Evolutionary conservation across 2,797 vertebrate species (phyloP).

Genomic region (Anguilla pacifica): DNA sequence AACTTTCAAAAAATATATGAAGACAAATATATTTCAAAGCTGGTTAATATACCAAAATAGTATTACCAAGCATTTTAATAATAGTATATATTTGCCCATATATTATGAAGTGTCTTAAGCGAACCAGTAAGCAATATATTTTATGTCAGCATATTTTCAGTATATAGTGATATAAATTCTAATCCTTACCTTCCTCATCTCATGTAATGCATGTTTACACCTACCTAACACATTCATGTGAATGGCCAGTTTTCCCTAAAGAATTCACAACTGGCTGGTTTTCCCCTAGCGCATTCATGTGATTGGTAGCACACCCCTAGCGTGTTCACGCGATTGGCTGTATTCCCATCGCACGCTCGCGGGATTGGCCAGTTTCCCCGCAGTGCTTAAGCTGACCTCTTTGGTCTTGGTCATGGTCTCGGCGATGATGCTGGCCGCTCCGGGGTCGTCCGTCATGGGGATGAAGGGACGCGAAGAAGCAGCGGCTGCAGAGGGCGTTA

Average conservation of each 20-base stretch:
- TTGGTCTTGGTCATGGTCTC: conserved; percentile 99
- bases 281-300: not conserved
- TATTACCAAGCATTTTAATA: no score
- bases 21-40: no score
- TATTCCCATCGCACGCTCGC: not conserved
- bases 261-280: not conserved
- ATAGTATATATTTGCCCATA: no score
- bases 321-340: not conserved
- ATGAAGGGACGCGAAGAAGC: conserved; percentile 95
- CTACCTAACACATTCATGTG: not conserved
- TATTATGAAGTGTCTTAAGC: no score
- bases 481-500: conserved; percentile 88
- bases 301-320: not conserved
- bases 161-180: not conserved
- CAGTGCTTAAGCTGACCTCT: conserved; percentile 73
- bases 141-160: not conserved
- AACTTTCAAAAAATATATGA: no score
- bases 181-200: not conserved
- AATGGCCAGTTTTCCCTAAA: not conserved
- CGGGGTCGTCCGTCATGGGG: conserved; percentile 96
- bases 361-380: not conserved
- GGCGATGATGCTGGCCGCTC: conserved; percentile 97
- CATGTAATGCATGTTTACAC: not conserved
- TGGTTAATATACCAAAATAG: no score
- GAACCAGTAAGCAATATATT: no score